phyloP scores from a whole-genome alignment of 2,888 invertebrate genomes.

The Clivina fossor region DNA sequence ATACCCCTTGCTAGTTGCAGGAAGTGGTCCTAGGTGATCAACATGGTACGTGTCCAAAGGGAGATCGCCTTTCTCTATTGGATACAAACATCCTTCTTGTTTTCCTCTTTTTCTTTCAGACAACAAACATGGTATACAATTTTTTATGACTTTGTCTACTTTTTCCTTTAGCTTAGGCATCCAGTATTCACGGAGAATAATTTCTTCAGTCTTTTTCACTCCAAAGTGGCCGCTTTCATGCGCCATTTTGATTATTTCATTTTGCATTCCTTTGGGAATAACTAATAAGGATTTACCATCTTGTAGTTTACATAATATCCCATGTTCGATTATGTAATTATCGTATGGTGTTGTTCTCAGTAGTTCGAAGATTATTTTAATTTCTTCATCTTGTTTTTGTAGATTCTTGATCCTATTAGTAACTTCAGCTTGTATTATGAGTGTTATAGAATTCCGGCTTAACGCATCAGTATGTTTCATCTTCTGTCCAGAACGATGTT shows the following conservation, averaged over 20 bases:
- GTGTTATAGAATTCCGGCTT: not conserved
- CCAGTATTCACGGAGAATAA: conserved; percentile 36
- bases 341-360: conserved; percentile 16
- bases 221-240: conserved; percentile 38
- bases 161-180: conserved; percentile 38
- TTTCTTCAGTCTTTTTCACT: conserved; percentile 37
- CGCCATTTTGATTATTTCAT: conserved; percentile 33
- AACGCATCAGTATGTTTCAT: conserved; percentile 6
- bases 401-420: not conserved
- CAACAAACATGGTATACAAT: conserved; percentile 43
- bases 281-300: conserved; percentile 36
- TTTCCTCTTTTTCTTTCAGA: conserved; percentile 41
- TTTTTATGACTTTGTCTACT: conserved; percentile 31
- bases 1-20: conserved; percentile 28
- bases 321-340: conserved; percentile 33
- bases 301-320: conserved; percentile 22
- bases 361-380: not conserved
- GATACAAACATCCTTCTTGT: conserved; percentile 3
- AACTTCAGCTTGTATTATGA: not conserved
- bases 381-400: not conserved
- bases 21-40: conserved; percentile 23
- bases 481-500: not conserved
- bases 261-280: conserved; percentile 36
- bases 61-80: not conserved
- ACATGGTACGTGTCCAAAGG: conserved; percentile 25